These are phyloP conservation scores for Amphiprion ocellaris DNA, from an alignment of 2,113 vertebrate genomes.

Conservation along the genomic window DNA sequence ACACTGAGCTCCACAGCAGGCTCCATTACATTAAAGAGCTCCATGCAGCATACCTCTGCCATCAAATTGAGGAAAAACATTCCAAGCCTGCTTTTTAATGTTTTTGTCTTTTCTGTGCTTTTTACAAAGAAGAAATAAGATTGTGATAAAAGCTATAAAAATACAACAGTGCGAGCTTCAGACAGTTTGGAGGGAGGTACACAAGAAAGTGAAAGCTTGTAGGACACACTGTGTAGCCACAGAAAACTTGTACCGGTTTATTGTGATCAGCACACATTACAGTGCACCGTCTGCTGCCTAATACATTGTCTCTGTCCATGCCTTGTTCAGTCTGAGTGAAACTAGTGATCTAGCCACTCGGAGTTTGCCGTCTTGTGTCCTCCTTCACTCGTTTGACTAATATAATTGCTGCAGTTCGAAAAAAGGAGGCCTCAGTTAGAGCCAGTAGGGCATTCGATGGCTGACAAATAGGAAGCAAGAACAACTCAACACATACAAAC, in stretches of 20 bases:
- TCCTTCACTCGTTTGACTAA: slow-evolving; percentile 25
- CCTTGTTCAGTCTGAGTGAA: slow-evolving; percentile 16
- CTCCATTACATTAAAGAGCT: slow-evolving; percentile 67
- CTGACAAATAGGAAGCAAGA: slow-evolving; percentile 1
- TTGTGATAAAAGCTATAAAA: slow-evolving; percentile 49
- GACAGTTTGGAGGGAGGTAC: slow-evolving; percentile 39
- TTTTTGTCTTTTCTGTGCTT: slow-evolving; percentile 37
- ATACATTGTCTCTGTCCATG: slow-evolving; percentile 38
- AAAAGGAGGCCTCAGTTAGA: not conserved
- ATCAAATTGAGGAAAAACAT: slow-evolving; percentile 63
- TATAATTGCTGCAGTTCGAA: not conserved
- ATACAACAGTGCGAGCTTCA: slow-evolving; percentile 49
- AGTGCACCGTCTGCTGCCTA: slow-evolving; percentile 50
- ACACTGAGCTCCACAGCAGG: slow-evolving; percentile 62
- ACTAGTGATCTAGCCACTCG: slow-evolving; percentile 15
- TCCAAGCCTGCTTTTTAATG: slow-evolving; percentile 31
- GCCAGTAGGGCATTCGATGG: slow-evolving; percentile 1
- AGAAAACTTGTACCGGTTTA: slow-evolving; percentile 54
- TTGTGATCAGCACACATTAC: slow-evolving; percentile 45
- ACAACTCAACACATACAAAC: slow-evolving; percentile 11
- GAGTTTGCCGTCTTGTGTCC: slow-evolving; percentile 28
- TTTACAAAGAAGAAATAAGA: slow-evolving; percentile 35
- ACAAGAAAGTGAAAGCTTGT: slow-evolving; percentile 48
- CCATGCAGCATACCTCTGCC: slow-evolving; percentile 56
- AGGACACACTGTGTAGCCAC: slow-evolving; percentile 26